Evolutionary conservation across 2,888 invertebrate species (phyloP), one percentile per base, ranked within the genome.

Genomic region (Tubulanus polymorphus): DNA sequence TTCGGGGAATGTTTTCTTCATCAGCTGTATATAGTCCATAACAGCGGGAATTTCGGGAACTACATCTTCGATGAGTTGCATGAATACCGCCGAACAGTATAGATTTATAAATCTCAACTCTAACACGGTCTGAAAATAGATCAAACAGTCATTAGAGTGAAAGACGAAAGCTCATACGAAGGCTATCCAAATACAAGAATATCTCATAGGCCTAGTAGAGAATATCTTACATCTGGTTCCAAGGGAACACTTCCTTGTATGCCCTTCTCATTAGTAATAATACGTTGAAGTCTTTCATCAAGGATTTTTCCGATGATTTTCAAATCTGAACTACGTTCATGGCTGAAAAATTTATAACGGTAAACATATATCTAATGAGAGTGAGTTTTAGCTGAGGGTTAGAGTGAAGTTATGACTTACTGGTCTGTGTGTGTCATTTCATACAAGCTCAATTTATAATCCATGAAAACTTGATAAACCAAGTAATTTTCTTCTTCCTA

Each of bases 21-120:
- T 58, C 20, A 62, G 62, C 8, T 59, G 50, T 27, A 72, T 64
- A 30, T 69, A 53, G 26, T 60, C 60, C 69, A n/a, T n/a, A n/a
- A n/a, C n/a, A n/a, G n/a, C n/a, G n/a, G 70, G 69, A 56, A 63
- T 65, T 55, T 61, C 61, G 26, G 57, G 55, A n/a, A 69, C 54
- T 50, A 63, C 60, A 48, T 72, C 73, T 51, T 73, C 73, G 0
- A 67, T 65, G 27, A 72, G 47, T 51, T 70, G 65, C 59, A 71
- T 64, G 52, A 66, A 52, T 23, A 71, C 54, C 6, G 70, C 64
- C 26, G 65, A 54, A 45, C 65, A 63, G 49, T 70, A 72, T 56
- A 64, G 62, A 59, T 71, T 67, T 15, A 72, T 62, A 55, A 68
- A 66, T 48, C 70, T 67, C 48, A 73, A 54, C 1, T 64, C 68